Conservation (phyloP, 2,888 invertebrate genomes). For the Uloborus plumipes region DNA sequence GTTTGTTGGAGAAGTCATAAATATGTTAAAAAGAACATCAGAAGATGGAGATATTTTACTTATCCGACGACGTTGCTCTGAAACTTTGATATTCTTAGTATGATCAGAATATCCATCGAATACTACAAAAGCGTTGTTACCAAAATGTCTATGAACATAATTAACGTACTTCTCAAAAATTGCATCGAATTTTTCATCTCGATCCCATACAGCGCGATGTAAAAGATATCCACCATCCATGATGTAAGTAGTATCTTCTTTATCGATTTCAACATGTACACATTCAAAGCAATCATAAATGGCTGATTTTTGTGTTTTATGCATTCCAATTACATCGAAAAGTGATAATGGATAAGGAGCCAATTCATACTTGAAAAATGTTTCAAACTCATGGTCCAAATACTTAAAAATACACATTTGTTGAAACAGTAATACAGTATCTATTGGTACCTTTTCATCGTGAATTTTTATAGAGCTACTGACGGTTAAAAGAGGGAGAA, state of each 20-base stretch:
- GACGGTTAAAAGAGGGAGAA: background rate
- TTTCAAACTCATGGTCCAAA: background rate
- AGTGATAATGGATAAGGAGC: no score
- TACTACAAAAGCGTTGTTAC: constrained; percentile 5
- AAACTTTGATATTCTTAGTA: constrained; percentile 5
- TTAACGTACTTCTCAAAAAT: constrained; percentile 5
- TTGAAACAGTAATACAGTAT: background rate
- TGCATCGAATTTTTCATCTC: background rate
- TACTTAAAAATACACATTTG: no score
- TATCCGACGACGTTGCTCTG: background rate
- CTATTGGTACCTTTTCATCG: background rate
- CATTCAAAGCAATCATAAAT: background rate
- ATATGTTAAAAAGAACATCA: constrained; percentile 1
- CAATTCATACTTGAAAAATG: background rate
- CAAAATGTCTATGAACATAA: constrained; percentile 8
- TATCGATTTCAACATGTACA: background rate
- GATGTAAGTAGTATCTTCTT: background rate
- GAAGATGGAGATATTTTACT: background rate
- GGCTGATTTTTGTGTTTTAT: background rate
- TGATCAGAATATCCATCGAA: constrained; percentile 6
- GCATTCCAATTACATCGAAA: background rate
- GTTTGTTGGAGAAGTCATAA: constrained; percentile 5
- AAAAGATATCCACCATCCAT: background rate
- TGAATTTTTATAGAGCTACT: background rate
- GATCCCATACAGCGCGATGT: background rate